Evolutionary conservation across 2,888 invertebrate genomes (phyloP), one percentile per base, ranked within the genome.

Genomic region (Ypsolopha sequella): DNA sequence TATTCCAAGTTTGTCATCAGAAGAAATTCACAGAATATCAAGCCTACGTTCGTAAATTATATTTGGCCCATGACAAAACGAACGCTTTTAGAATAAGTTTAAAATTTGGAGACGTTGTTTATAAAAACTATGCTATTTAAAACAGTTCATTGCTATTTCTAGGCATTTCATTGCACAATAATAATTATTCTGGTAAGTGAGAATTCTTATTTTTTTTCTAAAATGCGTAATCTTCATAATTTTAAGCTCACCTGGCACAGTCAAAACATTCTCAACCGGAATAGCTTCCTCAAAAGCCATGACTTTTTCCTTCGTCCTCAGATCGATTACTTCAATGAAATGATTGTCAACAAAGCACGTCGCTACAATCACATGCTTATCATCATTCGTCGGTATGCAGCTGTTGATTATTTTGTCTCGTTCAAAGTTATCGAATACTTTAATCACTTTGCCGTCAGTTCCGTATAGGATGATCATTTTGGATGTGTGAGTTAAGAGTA

Each of bases 301-400:
- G 10, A 77, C 58, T 34, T 64, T 70, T n/a, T 73, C 71, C 47
- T 75, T 78, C 0, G 70, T 79, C 34, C 63, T 71, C 55, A 76
- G 53, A 48, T 84, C 73, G 1, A 80, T 63, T 6, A 85, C 63
- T 39, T 81, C 77, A 2, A 85, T 60, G 2, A 59, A 63, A 39
- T 72, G 59, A 1, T 53, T 59, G 10, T 59, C 67, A 6, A 60
- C 65, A 9, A 48, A n/a, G 0, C 55, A 56, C 0, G 70, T 70
- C 0, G 76, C 81, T 1, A 74, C 72, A 1, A 80, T 70, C 0
- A 77, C 58, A 52, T 76, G 70, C 47, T 65, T 73, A 52, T 86
- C 84, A 55, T 74, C 68, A 55, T 77, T 74, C 54, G 77, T 77
- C 1, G 80, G 76, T 1, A 80, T 67, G 53, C 79, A 80, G 49